Conservation (phyloP, 2,888 invertebrate species). For the Dastarcus helophoroides region DNA sequence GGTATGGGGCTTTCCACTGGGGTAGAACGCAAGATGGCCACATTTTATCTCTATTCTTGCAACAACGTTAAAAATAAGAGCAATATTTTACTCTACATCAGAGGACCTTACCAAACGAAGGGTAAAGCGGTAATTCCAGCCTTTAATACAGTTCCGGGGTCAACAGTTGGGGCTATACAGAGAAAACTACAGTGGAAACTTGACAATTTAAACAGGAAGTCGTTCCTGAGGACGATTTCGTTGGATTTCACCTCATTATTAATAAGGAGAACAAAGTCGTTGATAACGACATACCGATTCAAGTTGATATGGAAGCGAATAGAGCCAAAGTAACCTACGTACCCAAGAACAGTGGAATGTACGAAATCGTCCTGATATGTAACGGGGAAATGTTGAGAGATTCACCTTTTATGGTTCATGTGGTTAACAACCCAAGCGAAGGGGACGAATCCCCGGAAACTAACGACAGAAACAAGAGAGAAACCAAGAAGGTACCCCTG, state of each 20-base stretch:
- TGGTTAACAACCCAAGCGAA: constrained; percentile 25
- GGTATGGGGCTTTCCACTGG: constrained; percentile 50
- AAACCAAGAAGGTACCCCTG: no score
- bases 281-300: constrained; percentile 38
- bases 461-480: no score
- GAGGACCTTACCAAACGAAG: constrained; percentile 30
- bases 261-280: constrained; percentile 8
- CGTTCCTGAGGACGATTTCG: constrained; percentile 14
- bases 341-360: constrained; percentile 42
- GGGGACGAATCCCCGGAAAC: constrained; percentile 12
- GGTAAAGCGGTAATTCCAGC: constrained; percentile 23
- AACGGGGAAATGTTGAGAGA: constrained; percentile 45
- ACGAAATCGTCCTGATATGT: constrained; percentile 46
- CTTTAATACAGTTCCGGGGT: constrained; percentile 12
- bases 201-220: constrained; percentile 10
- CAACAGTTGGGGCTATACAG: constrained; percentile 11
- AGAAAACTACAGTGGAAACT: constrained; percentile 6
- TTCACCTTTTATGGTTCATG: constrained; percentile 46
- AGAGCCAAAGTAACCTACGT: constrained; percentile 43
- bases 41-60: constrained; percentile 44
- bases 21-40: constrained; percentile 43
- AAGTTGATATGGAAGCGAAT: constrained; percentile 38
- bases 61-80: constrained; percentile 15
- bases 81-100: constrained; percentile 26
- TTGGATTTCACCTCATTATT: constrained; percentile 14